Evolutionary conservation across 2,888 invertebrate species (phyloP), one percentile per base, ranked within the genome.

Genomic region (Idaea straminata): DNA sequence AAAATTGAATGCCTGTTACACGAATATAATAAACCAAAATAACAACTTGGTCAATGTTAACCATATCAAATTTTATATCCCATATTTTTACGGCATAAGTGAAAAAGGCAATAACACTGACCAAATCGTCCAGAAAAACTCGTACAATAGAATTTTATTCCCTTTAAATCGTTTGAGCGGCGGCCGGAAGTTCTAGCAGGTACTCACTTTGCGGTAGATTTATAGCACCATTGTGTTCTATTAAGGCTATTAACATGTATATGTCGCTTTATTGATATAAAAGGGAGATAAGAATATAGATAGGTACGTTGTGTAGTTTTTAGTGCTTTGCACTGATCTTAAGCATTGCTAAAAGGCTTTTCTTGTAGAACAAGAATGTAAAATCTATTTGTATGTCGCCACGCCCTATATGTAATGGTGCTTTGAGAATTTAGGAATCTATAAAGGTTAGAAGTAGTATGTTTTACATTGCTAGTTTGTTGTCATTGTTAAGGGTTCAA

Each of bases 261-360:
- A 73, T 71, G 66, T 69, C 47, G 47, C 47, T 47, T 47, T 47
- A 68, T 68, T 64, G 69, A 69, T 71, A 65, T 63, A 66, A 70
- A 70, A 69, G 66, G 64, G 66, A 69, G 66, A 69, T 69, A 67
- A 58, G 66, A 64, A 64, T 65, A 61, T 64, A 59, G 64, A 25
- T 25, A 25, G 25, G 25, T 65, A 66, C 66, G 62, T 10, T 47
- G 47, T 47, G 47, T 47, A 64, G 64, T 64, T 64, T 65, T 47
- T 13, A 47, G 47, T 47, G 10, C 47, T 47, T 47, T 47, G 47
- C 47, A 47, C 7, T 47, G 13, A 47, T 47, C 47, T 47, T 66
- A 67, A 72, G 70, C 69, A 71, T 74, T 71, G 61, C 72, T 74
- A 74, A 74, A 74, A 74, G 71, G 72, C 61, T 74, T 74, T 74